Conservation (phyloP, 1,140 invertebrate genomes). For the Physella acuta region DNA sequence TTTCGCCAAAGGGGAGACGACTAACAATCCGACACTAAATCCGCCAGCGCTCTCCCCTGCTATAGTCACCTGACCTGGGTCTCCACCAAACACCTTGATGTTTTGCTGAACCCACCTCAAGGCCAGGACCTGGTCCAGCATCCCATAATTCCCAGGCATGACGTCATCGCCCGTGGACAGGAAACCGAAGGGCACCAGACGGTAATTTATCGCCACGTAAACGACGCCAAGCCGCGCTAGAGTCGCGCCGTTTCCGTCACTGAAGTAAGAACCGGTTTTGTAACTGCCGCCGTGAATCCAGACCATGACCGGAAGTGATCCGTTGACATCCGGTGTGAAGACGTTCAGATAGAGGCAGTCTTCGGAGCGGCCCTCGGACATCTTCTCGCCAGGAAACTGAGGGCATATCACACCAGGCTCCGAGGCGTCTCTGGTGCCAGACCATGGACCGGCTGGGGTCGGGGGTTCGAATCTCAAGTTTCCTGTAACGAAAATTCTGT, state of each 20-base stretch:
- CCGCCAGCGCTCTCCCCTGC: constrained; percentile 19
- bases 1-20: constrained; percentile 8
- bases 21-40: background rate
- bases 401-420: background rate
- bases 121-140: constrained; percentile 25
- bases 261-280: background rate
- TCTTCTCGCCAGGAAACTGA: background rate
- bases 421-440: background rate
- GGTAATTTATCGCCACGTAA: constrained; percentile 18
- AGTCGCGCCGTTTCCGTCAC: background rate
- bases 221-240: constrained; percentile 4
- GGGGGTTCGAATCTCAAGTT: constrained; percentile 4
- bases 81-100: constrained; percentile 21
- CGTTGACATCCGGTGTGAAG: constrained; percentile 12
- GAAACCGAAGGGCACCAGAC: constrained; percentile 20
- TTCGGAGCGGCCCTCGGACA: background rate
- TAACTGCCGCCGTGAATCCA: constrained; percentile 21
- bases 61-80: constrained; percentile 13
- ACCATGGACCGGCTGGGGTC: background rate
- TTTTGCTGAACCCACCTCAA: constrained; percentile 25
- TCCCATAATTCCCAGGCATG: constrained; percentile 25
- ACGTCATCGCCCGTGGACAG: constrained; percentile 20
- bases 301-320: constrained; percentile 5
- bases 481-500: too few species aligned
- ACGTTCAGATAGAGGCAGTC: constrained; percentile 22